A percentile compares a stretch with the other conserved stretches of the same genome.
Evolutionary conservation across 2,113 vertebrate species (phyloP).

Genomic region (Takifugu bimaculatus): DNA sequence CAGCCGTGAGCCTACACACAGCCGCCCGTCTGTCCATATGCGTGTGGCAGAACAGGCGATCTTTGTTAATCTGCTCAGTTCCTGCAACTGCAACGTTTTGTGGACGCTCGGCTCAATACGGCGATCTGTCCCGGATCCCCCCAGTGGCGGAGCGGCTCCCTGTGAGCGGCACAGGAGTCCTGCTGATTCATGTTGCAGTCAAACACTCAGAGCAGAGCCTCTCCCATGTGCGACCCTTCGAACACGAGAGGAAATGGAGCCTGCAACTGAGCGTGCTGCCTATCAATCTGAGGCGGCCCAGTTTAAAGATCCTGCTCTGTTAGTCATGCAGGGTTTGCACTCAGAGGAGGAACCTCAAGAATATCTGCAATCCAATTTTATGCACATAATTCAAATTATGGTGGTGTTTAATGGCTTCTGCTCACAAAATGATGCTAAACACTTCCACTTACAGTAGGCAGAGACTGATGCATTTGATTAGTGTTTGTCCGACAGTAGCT

Average conservation of each 20-base stretch:
- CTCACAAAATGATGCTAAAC: not conserved
- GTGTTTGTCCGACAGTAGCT: conserved; percentile 1
- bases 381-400: not conserved
- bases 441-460: not conserved
- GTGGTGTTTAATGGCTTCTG: not conserved
- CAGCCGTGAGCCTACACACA: not conserved
- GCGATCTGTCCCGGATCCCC: conserved; percentile 25
- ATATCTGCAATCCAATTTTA: not conserved
- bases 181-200: conserved; percentile 66
- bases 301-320: conserved; percentile 41
- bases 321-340: conserved; percentile 1
- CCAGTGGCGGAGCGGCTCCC: conserved; percentile 14
- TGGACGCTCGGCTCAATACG: conserved; percentile 17
- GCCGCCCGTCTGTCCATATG: too few species aligned
- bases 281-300: conserved; percentile 22
- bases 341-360: not conserved
- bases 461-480: not conserved
- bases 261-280: conserved; percentile 39
- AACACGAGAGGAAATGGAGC: conserved; percentile 46
- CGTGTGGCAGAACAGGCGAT: conserved; percentile 2
- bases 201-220: conserved; percentile 43
- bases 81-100: conserved; percentile 5
- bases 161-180: conserved; percentile 35
- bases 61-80: conserved; percentile 10
- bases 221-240: conserved; percentile 39